Percentiles rank a stretch among this genome's conserved stretches.
These are phyloP conservation scores for Chrysodeixis includens DNA, from an alignment of 2,888 invertebrate species.

Conservation along the genomic window DNA sequence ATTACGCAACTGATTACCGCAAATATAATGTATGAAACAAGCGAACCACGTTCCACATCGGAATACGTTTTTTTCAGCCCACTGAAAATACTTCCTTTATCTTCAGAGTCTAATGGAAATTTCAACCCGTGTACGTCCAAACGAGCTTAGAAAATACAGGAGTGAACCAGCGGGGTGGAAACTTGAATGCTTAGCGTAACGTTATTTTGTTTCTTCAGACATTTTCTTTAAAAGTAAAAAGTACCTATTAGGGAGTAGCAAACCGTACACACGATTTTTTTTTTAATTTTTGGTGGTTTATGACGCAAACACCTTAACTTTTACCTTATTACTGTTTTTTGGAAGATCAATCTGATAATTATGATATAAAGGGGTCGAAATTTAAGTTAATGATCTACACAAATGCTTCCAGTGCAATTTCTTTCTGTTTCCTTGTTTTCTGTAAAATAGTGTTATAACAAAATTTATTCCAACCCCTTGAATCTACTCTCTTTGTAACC, in stretches of 20 bases:
- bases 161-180: conserved; percentile 40
- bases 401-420: too few species aligned
- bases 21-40: conserved; percentile 34
- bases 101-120: conserved; percentile 50
- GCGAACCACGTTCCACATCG: conserved; percentile 29
- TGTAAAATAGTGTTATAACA: background rate
- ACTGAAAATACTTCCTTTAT: conserved; percentile 53
- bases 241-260: conserved; percentile 19
- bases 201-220: conserved; percentile 38
- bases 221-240: conserved; percentile 39
- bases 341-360: too few species aligned
- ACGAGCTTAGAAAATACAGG: conserved; percentile 41
- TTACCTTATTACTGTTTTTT: background rate
- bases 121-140: conserved; percentile 40
- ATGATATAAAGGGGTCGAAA: too few species aligned
- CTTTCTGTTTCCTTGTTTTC: too few species aligned
- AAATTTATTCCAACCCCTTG: background rate
- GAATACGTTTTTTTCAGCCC: conserved; percentile 40
- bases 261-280: background rate
- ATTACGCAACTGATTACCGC: conserved; percentile 17
- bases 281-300: background rate
- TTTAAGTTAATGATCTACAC: too few species aligned
- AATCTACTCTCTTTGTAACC: background rate
- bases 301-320: background rate
- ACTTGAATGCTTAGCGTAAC: conserved; percentile 33